Base-by-base conservation (phyloP, 2,888 invertebrate species). In the Torymus aiolomorphi region DNA sequence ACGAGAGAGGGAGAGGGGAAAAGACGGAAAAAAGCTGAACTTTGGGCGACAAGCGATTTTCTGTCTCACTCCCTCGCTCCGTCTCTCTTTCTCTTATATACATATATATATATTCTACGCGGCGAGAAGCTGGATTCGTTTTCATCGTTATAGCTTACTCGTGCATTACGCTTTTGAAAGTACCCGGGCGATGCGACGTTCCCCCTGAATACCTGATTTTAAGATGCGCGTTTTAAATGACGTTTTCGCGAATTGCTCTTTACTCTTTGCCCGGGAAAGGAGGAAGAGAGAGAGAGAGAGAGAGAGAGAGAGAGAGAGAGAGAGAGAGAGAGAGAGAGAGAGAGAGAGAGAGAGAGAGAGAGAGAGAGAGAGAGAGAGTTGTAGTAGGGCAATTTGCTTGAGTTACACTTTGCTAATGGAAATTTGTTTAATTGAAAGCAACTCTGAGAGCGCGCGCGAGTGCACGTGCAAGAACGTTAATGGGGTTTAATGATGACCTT, bases 141-240 rank as follows among this genome's bases (percentile, higher is more conserved):
- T 79, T 73, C 72, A 65, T 69, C 49, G 31, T 8, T 31, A 31
- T 5, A 3, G 3, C 8, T 18, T 52, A 20, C 78, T 75, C 57
- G 72, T 65, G 12, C 51, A 65, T 66, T 63, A 73, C 62, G 59
- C 59, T 67, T 69, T 69, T 75, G 63, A 76, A 69, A 49, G 52
- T 31, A 54, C 70, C 16, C 5, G 14, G 0, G 31, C 31, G 31
- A 31, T 3, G 56, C 66, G 51, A 72, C n/a, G n/a, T 61, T 73
- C n/a, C 8, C 31, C 31, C 54, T 67, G 69, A 73, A 81, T 61
- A 52, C 24, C 72, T 76, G 72, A 81, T 81, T 81, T 80, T 42
- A n/a, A 67, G 57, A 70, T 31, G 31, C 42, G 62, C 59, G 14
- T 52, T 69, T 63, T 56, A 69, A 74, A 63, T 16, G 54, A 61